Conservation (phyloP, 1,140 invertebrate species). For the Paramacrobiotus metropolitanus region DNA sequence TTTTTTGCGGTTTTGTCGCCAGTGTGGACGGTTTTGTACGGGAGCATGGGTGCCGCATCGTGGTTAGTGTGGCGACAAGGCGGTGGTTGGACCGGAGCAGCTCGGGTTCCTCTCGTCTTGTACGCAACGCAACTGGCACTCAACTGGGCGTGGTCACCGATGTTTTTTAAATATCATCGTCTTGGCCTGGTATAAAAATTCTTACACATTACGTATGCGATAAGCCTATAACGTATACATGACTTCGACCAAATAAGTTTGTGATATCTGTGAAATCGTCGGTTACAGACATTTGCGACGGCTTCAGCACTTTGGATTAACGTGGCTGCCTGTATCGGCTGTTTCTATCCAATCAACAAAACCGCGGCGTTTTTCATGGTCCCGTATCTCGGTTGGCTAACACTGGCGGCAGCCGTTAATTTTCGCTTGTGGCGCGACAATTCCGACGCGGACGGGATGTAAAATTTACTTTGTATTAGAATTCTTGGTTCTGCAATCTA, state of each 20-base stretch:
- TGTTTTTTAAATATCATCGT: conserved; percentile 53
- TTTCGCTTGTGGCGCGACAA: conserved; percentile 39
- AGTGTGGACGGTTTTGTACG: conserved; percentile 54
- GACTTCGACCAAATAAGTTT: too few species aligned
- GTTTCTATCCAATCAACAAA: conserved; percentile 40
- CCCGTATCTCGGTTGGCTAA: conserved; percentile 52
- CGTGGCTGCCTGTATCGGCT: conserved; percentile 33
- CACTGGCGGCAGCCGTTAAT: conserved; percentile 38
- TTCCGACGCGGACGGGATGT: too few species aligned
- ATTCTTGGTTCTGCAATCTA: too few species aligned
- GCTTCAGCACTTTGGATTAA: conserved; percentile 36
- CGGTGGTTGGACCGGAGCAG: conserved; percentile 34
- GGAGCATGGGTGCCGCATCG: conserved; percentile 61
- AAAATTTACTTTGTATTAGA: too few species aligned
- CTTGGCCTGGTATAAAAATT: conserved; percentile 37
- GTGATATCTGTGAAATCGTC: too few species aligned
- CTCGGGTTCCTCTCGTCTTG: conserved; percentile 37
- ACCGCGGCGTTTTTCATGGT: conserved; percentile 42
- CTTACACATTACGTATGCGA: conserved; percentile 1
- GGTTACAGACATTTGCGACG: conserved; percentile 42
- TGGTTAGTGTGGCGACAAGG: conserved; percentile 55
- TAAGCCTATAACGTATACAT: too few species aligned
- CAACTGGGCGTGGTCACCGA: conserved; percentile 64
- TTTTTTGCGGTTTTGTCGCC: too few species aligned
- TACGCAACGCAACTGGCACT: conserved; percentile 49